Evolutionary conservation across 2,797 vertebrate species (phyloP).

Genomic region (Intellagama lesueurii): DNA sequence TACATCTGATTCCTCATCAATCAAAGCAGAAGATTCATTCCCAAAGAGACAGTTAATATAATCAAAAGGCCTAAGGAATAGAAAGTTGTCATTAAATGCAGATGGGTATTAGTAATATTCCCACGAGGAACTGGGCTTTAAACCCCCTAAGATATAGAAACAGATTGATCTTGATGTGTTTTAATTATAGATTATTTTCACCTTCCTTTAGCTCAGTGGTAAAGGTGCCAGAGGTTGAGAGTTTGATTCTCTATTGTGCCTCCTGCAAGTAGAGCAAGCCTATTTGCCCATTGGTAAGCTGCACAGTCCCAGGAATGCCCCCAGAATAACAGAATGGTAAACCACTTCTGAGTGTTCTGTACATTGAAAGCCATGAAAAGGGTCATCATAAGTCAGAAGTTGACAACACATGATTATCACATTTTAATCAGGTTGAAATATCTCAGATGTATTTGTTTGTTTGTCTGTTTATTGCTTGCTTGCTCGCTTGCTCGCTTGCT

Average conservation of each 20-base stretch:
- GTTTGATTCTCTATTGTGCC: too few species aligned
- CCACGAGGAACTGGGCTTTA: constrained; percentile 68
- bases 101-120: constrained; percentile 70
- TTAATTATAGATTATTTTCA: constrained; percentile 52
- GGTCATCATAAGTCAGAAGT: too few species aligned
- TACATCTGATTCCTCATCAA: constrained; percentile 68
- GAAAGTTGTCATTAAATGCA: constrained; percentile 72
- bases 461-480: too few species aligned
- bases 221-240: too few species aligned
- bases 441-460: background rate
- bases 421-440: background rate
- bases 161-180: constrained; percentile 71
- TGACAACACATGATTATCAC: too few species aligned
- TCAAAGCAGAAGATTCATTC: constrained; percentile 67
- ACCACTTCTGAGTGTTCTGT: too few species aligned
- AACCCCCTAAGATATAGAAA: constrained; percentile 68
- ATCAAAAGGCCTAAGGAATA: constrained; percentile 64
- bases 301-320: too few species aligned
- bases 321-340: too few species aligned
- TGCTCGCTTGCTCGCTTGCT: too few species aligned
- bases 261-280: too few species aligned
- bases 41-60: constrained; percentile 61
- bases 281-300: too few species aligned
- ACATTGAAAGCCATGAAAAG: too few species aligned
- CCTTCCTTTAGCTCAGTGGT: background rate